Evolutionary conservation across 2,888 invertebrate species (phyloP).

Genomic region (Cenopis cana): DNA sequence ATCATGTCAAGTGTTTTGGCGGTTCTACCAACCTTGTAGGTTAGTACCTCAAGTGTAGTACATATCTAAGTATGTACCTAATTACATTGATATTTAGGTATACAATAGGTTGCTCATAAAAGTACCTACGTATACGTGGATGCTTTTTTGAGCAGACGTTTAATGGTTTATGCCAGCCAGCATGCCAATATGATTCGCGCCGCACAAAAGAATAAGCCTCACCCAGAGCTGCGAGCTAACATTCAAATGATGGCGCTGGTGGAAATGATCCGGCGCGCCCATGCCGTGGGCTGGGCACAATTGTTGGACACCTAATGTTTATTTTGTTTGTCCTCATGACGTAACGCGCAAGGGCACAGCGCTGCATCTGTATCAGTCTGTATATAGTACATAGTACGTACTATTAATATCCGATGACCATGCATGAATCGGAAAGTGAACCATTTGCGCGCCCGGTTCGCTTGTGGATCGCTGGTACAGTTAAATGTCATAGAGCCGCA

Average conservation of each 20-base stretch:
- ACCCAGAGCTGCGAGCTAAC: constrained; percentile 32
- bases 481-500: constrained; percentile 51
- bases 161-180: neutral
- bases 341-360: constrained; percentile 62
- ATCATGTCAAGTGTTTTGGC: too few species aligned
- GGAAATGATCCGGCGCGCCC: constrained; percentile 68
- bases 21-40: too few species aligned
- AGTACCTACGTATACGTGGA: too few species aligned
- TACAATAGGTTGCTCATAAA: too few species aligned
- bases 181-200: constrained; percentile 1
- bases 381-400: constrained; percentile 32
- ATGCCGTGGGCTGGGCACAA: constrained; percentile 65
- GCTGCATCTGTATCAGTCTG: constrained; percentile 57
- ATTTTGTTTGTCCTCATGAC: constrained; percentile 60
- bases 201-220: constrained; percentile 35
- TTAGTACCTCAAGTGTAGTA: too few species aligned
- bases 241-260: constrained; percentile 51
- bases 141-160: neutral
- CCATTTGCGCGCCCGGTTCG: constrained; percentile 14
- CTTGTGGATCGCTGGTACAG: constrained; percentile 22
- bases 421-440: constrained; percentile 46
- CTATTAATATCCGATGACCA: constrained; percentile 58
- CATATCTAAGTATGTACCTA: too few species aligned
- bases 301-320: constrained; percentile 65
- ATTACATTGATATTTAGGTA: too few species aligned